These are phyloP conservation scores for Polyommatus icarus DNA, from an alignment of 2,888 invertebrate genomes.

Conservation along the genomic window DNA sequence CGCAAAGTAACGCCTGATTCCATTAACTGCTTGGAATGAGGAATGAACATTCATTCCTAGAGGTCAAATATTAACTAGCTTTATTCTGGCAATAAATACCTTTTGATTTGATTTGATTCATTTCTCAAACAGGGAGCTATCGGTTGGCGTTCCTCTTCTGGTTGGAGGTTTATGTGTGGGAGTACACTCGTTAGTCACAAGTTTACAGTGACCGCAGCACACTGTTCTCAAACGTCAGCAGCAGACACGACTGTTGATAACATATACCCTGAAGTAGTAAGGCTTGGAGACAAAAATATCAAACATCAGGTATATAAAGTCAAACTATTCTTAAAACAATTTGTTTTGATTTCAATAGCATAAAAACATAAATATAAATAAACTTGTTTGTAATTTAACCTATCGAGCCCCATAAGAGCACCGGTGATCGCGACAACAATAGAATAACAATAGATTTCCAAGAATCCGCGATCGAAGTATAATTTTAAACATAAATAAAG, in stretches of 20 bases:
- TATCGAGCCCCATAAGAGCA: no score
- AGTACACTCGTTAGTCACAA: conserved; percentile 82
- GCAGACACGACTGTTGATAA: conserved; percentile 50
- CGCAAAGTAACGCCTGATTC: no score
- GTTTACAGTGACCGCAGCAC: conserved; percentile 84
- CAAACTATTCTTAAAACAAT: not conserved
- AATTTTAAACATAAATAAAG: no score
- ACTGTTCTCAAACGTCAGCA: conserved; percentile 68
- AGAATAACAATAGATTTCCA: no score
- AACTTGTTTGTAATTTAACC: no score
- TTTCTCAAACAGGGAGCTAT: conserved; percentile 52
- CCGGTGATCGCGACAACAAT: no score
- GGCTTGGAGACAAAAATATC: conserved; percentile 51
- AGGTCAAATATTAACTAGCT: not conserved
- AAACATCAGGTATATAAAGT: conserved; percentile 31
- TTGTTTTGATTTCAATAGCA: not conserved
- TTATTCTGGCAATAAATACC: not conserved
- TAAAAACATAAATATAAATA: no score
- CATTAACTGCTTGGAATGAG: no score
- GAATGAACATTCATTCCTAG: no score
- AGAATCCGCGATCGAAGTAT: no score
- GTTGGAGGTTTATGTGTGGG: conserved; percentile 78
- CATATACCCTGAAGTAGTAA: conserved; percentile 51
- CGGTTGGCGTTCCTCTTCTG: conserved; percentile 52
- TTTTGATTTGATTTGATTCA: not conserved